phyloP scores from a whole-genome alignment of 2,113 vertebrate genomes.

The Pomatorhinus ruficollis region DNA sequence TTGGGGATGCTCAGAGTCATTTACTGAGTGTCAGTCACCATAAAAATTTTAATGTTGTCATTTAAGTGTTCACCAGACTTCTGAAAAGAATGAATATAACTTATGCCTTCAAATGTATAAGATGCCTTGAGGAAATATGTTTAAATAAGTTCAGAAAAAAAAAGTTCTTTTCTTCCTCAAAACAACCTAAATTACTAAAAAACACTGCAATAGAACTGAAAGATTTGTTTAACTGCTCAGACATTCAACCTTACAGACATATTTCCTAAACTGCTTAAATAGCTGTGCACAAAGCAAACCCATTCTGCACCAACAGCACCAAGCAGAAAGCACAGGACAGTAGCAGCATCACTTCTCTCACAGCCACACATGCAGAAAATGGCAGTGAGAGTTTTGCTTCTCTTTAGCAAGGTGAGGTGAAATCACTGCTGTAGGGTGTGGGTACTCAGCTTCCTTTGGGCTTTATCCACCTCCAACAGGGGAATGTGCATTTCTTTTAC shows the following conservation, averaged over 20 bases:
- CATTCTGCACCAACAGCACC: not conserved
- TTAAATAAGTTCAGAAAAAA: not conserved
- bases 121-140: not conserved
- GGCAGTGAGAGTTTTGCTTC: not conserved
- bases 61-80: not conserved
- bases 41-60: not conserved
- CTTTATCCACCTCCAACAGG: not conserved
- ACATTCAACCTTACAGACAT: accelerated
- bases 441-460: not conserved
- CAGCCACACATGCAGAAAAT: not conserved
- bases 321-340: not conserved
- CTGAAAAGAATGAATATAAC: not conserved
- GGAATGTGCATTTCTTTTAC: not conserved
- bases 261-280: not conserved
- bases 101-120: not conserved
- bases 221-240: not conserved
- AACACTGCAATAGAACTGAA: not conserved
- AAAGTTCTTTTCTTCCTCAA: not conserved
- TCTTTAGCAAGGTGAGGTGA: not conserved
- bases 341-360: not conserved
- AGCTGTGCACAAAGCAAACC: not conserved
- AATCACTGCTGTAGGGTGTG: not conserved
- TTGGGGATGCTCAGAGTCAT: not conserved
- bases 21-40: not conserved
- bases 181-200: not conserved